Conservation (phyloP, 2,888 invertebrate genomes). For the Nudaria mundana region DNA sequence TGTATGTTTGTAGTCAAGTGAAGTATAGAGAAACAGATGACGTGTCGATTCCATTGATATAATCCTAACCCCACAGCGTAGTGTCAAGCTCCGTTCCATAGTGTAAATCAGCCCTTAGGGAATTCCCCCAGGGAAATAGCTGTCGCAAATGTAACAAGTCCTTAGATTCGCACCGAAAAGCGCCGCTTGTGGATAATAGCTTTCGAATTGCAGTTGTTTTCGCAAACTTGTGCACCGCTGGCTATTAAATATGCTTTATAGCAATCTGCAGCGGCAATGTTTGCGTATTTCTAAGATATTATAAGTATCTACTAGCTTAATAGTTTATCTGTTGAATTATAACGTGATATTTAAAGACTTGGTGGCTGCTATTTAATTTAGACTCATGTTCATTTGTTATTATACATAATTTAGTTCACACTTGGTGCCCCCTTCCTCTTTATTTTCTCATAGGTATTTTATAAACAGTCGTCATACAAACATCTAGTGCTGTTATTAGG, state of each 20-base stretch:
- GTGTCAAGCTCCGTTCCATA: neutral
- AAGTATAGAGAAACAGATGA: too few species aligned
- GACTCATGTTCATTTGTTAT: too few species aligned
- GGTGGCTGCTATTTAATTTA: too few species aligned
- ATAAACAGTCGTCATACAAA: too few species aligned
- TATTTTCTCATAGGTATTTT: too few species aligned
- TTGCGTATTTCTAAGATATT: neutral
- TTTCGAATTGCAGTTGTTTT: conserved; percentile 30
- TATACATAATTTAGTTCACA: too few species aligned
- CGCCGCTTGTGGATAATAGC: conserved; percentile 26
- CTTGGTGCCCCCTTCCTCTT: too few species aligned
- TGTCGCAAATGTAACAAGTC: conserved; percentile 20
- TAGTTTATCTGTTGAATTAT: neutral
- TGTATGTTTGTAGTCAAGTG: too few species aligned
- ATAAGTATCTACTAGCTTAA: neutral
- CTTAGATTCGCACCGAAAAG: conserved; percentile 22
- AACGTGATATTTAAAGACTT: neutral
- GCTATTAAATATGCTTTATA: conserved; percentile 17
- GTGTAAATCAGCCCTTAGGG: too few species aligned
- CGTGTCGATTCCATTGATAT: too few species aligned
- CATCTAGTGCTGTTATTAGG: too few species aligned
- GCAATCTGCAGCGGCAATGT: conserved; percentile 13
- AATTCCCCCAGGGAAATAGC: conserved; percentile 17
- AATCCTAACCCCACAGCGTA: neutral
- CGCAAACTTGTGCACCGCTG: conserved; percentile 14